Evolutionary conservation across 2,888 invertebrate species (phyloP), one percentile per base, ranked within the genome.

Genomic region (Odontomyia ornata): DNA sequence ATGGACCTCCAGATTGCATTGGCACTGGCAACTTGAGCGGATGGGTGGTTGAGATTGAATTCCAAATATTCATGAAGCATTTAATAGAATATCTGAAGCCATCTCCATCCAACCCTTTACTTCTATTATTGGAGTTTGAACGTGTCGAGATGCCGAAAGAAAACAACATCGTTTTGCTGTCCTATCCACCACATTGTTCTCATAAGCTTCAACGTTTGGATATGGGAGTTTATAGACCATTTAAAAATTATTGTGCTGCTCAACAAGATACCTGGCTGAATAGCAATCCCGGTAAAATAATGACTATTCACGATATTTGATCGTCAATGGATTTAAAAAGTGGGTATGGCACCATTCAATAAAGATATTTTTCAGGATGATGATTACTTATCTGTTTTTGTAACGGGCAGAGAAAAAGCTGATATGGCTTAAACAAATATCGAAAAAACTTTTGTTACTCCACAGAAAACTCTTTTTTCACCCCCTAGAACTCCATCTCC

Each of bases 11-110:
- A 30, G 84, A 80, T 1, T 82, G 79, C 65, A 83, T 83, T 79
- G 84, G 83, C n/a, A 9, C 36, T 9, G 36, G 9, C 9, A 36
- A 36, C 3, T 84, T 82, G 11, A 84, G 84, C 79, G 23, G 56
- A 3, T 81, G 81, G 7, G 83, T 84, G 15, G 84, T 83, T 84
- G 82, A 79, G 78, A 25, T 81, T 64, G 27, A 82, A 62, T 84
- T 84, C 60, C 30, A 80, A 2, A 76, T 79, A 43, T 84, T 82
- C 79, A 75, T 84, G 56, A 77, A 84, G 18, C 83, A 85, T 79
- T 85, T 85, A 13, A 52, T 13, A 52, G 75, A 73, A n/a, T n/a
- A n/a, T n/a, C 43, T 76, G 3, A 79, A 77, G 25, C 71, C 79
- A 60, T 67, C 77, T 27, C n/a, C 13, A 30, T n/a, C 71, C 11